Conservation (phyloP, 2,113 vertebrate species). For the Paramormyrops kingsleyae region DNA sequence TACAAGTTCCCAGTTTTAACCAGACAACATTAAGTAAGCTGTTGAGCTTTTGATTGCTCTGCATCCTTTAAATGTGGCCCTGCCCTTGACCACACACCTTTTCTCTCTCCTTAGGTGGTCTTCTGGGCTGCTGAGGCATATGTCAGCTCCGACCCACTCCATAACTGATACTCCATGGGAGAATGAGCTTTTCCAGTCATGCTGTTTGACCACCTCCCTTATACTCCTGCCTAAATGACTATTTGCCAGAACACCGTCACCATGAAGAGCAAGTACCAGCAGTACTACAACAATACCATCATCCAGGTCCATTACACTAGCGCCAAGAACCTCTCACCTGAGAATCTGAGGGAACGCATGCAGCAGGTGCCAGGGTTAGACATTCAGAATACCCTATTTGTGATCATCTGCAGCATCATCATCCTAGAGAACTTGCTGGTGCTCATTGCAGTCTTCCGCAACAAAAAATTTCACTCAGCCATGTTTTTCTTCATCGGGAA, state of each 20-base stretch:
- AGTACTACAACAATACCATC: constrained; percentile 72
- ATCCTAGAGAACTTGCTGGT: constrained; percentile 88
- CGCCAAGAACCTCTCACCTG: constrained; percentile 61
- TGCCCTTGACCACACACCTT: not conserved
- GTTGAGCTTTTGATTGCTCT: not conserved
- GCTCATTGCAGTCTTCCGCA: constrained; percentile 76
- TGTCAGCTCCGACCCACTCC: constrained; percentile 28
- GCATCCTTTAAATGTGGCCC: not conserved
- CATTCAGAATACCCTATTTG: constrained; percentile 58
- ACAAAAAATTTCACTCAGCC: constrained; percentile 89
- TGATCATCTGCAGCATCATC: constrained; percentile 78
- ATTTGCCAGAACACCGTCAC: constrained; percentile 38
- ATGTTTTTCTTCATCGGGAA: constrained; percentile 98
- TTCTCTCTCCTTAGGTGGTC: constrained; percentile 52
- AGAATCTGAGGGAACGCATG: constrained; percentile 9
- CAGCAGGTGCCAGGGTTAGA: constrained; percentile 22
- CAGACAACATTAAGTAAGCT: not conserved
- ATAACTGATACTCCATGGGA: constrained; percentile 31
- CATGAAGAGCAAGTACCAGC: constrained; percentile 79
- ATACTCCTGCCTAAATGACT: constrained; percentile 47
- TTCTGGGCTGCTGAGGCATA: constrained; percentile 48
- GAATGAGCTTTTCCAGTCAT: constrained; percentile 31
- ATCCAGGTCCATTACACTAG: constrained; percentile 72
- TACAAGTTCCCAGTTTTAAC: not conserved
- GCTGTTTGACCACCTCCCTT: constrained; percentile 18